Base-by-base conservation (phyloP, 2,888 invertebrate species). In the Andricus quercusramuli region DNA sequence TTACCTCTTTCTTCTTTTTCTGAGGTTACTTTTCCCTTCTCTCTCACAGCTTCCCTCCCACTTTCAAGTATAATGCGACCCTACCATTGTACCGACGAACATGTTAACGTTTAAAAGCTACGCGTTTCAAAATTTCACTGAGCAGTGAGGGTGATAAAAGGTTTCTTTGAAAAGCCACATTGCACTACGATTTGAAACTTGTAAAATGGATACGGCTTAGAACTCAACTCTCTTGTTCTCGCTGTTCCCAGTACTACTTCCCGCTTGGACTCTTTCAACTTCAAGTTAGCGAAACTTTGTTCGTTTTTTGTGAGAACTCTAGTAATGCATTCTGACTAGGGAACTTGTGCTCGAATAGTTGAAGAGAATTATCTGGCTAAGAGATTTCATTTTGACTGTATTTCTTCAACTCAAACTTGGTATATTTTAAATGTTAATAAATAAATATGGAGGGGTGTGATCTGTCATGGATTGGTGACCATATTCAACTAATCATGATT, bases 61-160 rank as follows among this genome's bases (percentile, higher is more conserved):
- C 66, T 78, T 83, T 90, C 85, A 87, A 90, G 89, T 89, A 89
- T 90, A 90, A 90, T 90, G 90, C 88, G 89, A 89, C 87, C 88
- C 83, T 86, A 86, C 86, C 82, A 90, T 89, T 90, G 86, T 89
- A 84, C 83, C 85, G 84, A 84, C 87, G 86, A 84, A 86, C 86
- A 86, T 86, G 89, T 89, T 88, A 90, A 88, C 87, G 86, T 89
- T 89, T 89, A 89, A 91, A 89, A 89, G 91, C 88, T 86, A 84
- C 86, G 85, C 85, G 85, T 89, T 90, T 89, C 88, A 86, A 87
- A 90, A 89, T 90, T 90, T 87, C 85, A 89, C 86, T 85, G 84
- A 85, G 83, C 87, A 88, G 88, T 87, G 85, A 88, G 88, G 87
- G 88, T 86, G 88, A 88, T 91, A 90, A 90, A 91, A 91, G 88